A percentile compares a stretch with the other conserved stretches of the same genome.
Evolutionary conservation across 2,888 invertebrate species (phyloP).

Genomic region (Altica lythri): DNA sequence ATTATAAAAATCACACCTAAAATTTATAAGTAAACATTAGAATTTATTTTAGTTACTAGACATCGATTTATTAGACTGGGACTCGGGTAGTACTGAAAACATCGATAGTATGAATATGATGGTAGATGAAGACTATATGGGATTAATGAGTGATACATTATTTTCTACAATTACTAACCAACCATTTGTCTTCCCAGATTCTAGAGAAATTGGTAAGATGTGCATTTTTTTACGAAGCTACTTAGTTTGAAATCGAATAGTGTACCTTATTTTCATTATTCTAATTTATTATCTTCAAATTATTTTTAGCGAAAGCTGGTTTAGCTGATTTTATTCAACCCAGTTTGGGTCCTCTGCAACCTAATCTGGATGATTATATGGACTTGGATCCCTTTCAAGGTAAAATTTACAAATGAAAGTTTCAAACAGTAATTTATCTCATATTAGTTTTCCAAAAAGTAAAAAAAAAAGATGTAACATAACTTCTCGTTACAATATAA

Average conservation of each 20-base stretch:
- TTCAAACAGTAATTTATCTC: too few species aligned
- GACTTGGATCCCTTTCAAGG: constrained; percentile 71
- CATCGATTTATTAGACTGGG: constrained; percentile 75
- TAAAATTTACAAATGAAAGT: too few species aligned
- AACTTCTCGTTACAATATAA: too few species aligned
- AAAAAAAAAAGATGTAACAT: too few species aligned
- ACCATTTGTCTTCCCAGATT: constrained; percentile 95
- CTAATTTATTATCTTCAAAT: too few species aligned
- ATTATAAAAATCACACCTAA: too few species aligned
- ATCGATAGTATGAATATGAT: constrained; percentile 71
- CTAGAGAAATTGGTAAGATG: constrained; percentile 87
- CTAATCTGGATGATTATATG: constrained; percentile 95
- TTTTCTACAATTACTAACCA: constrained; percentile 86
- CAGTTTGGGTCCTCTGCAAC: constrained; percentile 94
- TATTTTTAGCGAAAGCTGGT: constrained; percentile 79
- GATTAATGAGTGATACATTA: constrained; percentile 86
- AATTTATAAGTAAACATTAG: too few species aligned
- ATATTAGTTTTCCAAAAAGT: too few species aligned
- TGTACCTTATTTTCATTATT: too few species aligned
- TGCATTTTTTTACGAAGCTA: too few species aligned
- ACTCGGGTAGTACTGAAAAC: constrained; percentile 68
- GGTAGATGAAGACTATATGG: constrained; percentile 85
- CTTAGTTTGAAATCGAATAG: too few species aligned
- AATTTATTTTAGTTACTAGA: constrained; percentile 65
- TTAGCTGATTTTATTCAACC: constrained; percentile 98